phyloP scores from a whole-genome alignment of 2,888 invertebrate species.

The Junonia oenone region DNA sequence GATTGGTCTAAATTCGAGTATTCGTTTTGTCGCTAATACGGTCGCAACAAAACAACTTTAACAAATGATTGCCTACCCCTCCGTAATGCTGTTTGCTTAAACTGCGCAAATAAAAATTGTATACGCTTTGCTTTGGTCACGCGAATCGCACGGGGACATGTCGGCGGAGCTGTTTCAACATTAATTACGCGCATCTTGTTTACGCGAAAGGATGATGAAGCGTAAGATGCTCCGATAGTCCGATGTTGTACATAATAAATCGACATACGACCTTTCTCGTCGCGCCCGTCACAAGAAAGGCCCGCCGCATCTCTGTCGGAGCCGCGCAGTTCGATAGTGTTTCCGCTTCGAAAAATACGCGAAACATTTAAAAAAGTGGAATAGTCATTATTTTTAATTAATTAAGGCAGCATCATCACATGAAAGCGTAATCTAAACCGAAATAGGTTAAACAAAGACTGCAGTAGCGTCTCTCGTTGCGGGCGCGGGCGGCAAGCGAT shows the following conservation, averaged over 20 bases:
- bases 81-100: slow-evolving; percentile 6
- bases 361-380: slow-evolving; percentile 28
- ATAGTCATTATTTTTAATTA: slow-evolving; percentile 49
- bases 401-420: slow-evolving; percentile 58
- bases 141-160: not conserved
- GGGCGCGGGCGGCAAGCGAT: slow-evolving; percentile 37
- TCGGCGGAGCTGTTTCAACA: not conserved
- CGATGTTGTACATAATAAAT: too few relatives aligned
- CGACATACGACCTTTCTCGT: not conserved
- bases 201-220: not conserved
- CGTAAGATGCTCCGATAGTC: not conserved
- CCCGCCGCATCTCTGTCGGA: not conserved
- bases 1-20: slow-evolving; percentile 43
- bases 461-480: slow-evolving; percentile 35
- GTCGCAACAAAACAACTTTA: slow-evolving; percentile 31
- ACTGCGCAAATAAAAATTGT: slow-evolving; percentile 2
- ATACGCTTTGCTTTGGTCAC: not conserved
- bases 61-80: slow-evolving; percentile 12
- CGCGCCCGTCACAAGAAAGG: not conserved
- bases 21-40: slow-evolving; percentile 39
- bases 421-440: slow-evolving; percentile 72
- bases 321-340: slow-evolving; percentile 21
- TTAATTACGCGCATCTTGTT: not conserved
- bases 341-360: slow-evolving; percentile 29
- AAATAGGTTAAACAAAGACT: slow-evolving; percentile 75